Base-by-base conservation (phyloP, 2,113 vertebrate genomes). In the Cyrtonyx montezumae region DNA sequence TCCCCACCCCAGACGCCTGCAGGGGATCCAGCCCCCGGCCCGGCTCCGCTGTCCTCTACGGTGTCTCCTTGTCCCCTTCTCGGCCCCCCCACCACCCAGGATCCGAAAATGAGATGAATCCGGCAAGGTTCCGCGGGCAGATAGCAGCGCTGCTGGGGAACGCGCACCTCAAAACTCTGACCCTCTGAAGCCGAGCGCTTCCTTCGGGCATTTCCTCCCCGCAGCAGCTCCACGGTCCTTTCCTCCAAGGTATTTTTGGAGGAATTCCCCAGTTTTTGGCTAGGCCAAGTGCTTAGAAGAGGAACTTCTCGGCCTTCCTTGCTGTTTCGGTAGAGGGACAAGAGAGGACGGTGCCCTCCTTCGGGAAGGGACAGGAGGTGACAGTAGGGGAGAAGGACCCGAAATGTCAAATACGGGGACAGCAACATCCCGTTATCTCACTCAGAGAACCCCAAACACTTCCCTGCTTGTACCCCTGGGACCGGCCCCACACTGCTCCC, bases 181-280 rank as follows among this genome's bases (percentile, higher is more conserved):
- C 36, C 17, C 30, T 13, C 3, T 11, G 59, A 15, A 84, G 21
- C 45, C 11, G 66, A 53, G 20, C 1, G 2, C 22, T 4, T 79
- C 15, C 19, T 58, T 81, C 26, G 23, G 45, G n/a, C 53, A 15
- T 4, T 26, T 30, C 45, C 5, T 58, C 32, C 4, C 5, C 48
- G 5, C 61, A 18, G 4, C 32, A 8, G 9, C 4, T 37, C 5
- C n/a, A 1, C 26, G 0, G 15, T 11, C 6, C 26, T 18, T 55
- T 63, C 34, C 22, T 56, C 49, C 51, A 1, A 18, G 30, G 26
- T 1, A 0, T 20, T 87, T 49, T 55, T 62, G 23, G 3, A 20
- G 79, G 4, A 5, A 81, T 68, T 19, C 2, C 3, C 17, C 67
- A 17, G 13, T 1, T 59, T 46, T 46, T 21, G 7, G 5, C 19